Base-by-base conservation (phyloP, 1,140 invertebrate species). In the Lasioglossum baleicum region DNA sequence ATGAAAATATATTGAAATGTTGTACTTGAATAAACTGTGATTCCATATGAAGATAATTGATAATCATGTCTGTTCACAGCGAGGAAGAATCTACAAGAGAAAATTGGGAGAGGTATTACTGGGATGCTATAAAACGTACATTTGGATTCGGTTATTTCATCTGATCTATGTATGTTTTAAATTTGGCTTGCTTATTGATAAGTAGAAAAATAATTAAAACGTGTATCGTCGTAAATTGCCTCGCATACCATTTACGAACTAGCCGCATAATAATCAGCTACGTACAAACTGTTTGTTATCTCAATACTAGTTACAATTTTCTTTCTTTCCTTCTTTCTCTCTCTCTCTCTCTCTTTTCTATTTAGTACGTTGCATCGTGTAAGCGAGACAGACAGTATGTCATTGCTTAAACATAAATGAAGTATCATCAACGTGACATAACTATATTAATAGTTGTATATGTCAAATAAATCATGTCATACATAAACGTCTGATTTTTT, bases 61-160 rank as follows among this genome's bases (percentile, higher is more conserved):
- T n/a, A n/a, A n/a, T n/a, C n/a, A n/a, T n/a, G n/a, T n/a, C n/a
- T n/a, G n/a, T 81, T 93, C 93, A 35, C 90, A 95, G 94, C 31
- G 97, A 99, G 88, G 95, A 95, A 73, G 96, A 97, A 42, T 94
- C 95, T 63, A 99, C 98, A 20, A 95, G 94, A 88, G 95, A 96
- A 81, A 99, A 90, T 99, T 97, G 95, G 95, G 98, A 84, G n/a
- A n/a, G n/a, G n/a, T n/a, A n/a, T n/a, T n/a, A n/a, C n/a, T n/a
- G n/a, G n/a, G n/a, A n/a, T n/a, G 95, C 97, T 80, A 98, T 99
- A 87, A 98, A 97, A 92, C 95, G 96, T 89, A 96, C 97, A 1
- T 99, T 99, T 92, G 98, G 98, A 53, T 99, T 97, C 91, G 98
- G 97, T 42, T 95, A 95, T 11, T 96, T 96, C 87, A 94, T 97